Conservation (phyloP, 2,797 vertebrate species). For the Ambastaia sidthimunki region DNA sequence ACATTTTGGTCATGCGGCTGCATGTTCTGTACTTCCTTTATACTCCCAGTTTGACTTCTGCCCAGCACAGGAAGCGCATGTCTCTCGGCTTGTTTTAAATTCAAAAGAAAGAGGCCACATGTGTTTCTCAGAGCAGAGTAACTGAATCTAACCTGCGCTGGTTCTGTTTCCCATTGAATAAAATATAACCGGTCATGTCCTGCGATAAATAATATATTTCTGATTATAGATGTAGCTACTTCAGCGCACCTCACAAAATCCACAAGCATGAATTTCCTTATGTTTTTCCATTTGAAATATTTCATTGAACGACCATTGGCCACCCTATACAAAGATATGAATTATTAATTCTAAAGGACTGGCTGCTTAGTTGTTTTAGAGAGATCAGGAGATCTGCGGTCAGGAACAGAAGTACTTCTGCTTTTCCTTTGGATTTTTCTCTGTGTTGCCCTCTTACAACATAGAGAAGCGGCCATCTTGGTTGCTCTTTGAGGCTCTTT, state of each 20-base stretch:
- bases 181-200: slow-evolving; percentile 71
- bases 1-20: slow-evolving; percentile 35
- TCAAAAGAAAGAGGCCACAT: slow-evolving; percentile 58
- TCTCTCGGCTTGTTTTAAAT: slow-evolving; percentile 60
- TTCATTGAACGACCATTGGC: slow-evolving; percentile 64
- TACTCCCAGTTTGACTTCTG: slow-evolving; percentile 45
- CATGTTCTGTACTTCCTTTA: slow-evolving; percentile 10
- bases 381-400: slow-evolving; percentile 60
- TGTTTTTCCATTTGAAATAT: slow-evolving; percentile 68
- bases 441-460: slow-evolving; percentile 7
- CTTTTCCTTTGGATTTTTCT: slow-evolving; percentile 45
- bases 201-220: slow-evolving; percentile 73
- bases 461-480: slow-evolving; percentile 4
- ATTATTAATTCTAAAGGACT: slow-evolving; percentile 70
- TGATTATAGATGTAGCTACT: slow-evolving; percentile 71
- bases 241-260: slow-evolving; percentile 59
- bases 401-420: slow-evolving; percentile 59
- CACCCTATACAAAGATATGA: slow-evolving; percentile 66
- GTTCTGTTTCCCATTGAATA: slow-evolving; percentile 68
- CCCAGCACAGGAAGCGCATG: slow-evolving; percentile 47
- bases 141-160: slow-evolving; percentile 62
- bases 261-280: slow-evolving; percentile 66
- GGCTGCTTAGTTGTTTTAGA: slow-evolving; percentile 62
- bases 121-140: slow-evolving; percentile 60
- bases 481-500: neutral